These are phyloP conservation scores for Arctopsyche grandis DNA, from an alignment of 1,140 invertebrate genomes.

Conservation along the genomic window DNA sequence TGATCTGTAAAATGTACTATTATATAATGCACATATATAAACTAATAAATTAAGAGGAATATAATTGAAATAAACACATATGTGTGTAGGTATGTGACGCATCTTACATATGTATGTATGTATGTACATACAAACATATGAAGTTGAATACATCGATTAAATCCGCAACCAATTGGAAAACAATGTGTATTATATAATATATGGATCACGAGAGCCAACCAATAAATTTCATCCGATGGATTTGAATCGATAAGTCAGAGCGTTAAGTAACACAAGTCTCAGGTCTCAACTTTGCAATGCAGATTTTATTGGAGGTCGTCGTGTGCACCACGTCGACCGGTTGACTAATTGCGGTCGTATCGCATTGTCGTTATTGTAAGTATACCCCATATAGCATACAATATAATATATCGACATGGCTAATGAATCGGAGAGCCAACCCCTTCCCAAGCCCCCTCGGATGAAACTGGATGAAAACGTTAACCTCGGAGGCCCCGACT, in stretches of 20 bases:
- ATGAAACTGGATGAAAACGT: slow-evolving; percentile 51
- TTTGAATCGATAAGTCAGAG: not conserved
- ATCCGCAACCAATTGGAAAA: too few species aligned
- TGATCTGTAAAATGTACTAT: too few species aligned
- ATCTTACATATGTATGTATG: too few species aligned
- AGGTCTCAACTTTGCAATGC: slow-evolving; percentile 9
- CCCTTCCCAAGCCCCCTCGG: not conserved
- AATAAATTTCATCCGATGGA: too few species aligned
- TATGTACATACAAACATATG: too few species aligned
- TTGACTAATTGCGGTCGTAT: slow-evolving; percentile 24
- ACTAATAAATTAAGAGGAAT: too few species aligned
- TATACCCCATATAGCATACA: not conserved
- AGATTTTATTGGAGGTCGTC: not conserved
- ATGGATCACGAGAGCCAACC: too few species aligned
- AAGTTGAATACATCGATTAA: too few species aligned
- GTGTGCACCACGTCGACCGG: not conserved
- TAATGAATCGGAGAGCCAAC: slow-evolving; percentile 1
- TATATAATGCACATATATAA: too few species aligned
- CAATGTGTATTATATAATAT: too few species aligned
- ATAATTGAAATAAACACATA: too few species aligned
- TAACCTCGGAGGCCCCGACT: slow-evolving; percentile 43
- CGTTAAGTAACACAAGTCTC: not conserved
- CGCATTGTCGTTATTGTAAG: slow-evolving; percentile 2
- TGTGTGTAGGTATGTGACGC: too few species aligned
- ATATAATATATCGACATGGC: slow-evolving; percentile 10